phyloP scores from a whole-genome alignment of 2,797 vertebrate genomes.

The Vireo griseus region DNA sequence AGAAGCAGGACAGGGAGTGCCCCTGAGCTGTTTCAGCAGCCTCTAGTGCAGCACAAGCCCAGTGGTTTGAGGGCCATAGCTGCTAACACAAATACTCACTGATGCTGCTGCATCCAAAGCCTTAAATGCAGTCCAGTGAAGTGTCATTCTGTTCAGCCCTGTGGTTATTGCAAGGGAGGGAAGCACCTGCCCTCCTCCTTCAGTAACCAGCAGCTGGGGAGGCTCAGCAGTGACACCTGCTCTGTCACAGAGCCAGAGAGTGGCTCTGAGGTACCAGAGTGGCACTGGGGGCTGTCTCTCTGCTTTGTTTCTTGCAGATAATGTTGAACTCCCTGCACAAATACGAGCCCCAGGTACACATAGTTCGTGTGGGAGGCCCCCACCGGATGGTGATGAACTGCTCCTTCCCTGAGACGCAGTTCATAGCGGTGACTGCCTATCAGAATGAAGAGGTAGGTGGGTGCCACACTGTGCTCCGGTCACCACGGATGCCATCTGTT shows the following conservation, averaged over 20 bases:
- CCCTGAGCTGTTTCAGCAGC: neutral
- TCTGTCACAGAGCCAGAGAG: neutral
- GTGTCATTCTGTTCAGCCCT: neutral
- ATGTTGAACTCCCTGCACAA: constrained; percentile 95
- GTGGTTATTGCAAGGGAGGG: neutral
- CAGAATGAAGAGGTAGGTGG: constrained; percentile 92
- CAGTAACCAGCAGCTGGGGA: neutral
- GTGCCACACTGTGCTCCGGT: neutral
- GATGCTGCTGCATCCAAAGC: neutral
- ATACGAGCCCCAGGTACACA: constrained; percentile 94
- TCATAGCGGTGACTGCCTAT: constrained; percentile 96
- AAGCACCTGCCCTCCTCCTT: neutral
- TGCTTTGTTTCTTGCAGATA: constrained; percentile 76
- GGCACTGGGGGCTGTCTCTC: neutral
- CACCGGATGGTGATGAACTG: constrained; percentile 92
- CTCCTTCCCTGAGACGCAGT: constrained; percentile 93
- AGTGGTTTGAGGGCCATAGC: neutral
- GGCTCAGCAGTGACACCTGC: neutral
- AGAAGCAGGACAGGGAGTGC: neutral
- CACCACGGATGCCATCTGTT: neutral
- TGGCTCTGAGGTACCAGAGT: neutral
- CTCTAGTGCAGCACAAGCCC: neutral
- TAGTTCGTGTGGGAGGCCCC: constrained; percentile 87
- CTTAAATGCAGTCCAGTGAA: neutral
- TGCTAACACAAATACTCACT: neutral